phyloP scores from a whole-genome alignment of 2,797 vertebrate species.

The Anableps anableps region DNA sequence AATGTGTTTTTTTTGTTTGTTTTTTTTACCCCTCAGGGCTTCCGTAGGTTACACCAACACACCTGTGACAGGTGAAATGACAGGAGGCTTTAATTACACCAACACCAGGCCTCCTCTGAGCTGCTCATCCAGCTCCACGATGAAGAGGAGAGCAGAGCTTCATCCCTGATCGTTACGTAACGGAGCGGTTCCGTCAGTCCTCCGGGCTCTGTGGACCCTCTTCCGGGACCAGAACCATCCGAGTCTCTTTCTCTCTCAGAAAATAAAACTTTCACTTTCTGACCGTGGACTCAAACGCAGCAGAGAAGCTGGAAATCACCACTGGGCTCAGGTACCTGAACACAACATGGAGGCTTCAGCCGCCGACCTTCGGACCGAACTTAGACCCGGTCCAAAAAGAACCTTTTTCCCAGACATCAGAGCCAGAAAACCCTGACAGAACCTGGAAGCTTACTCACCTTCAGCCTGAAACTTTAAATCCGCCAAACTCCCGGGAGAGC shows the following conservation, averaged over 20 bases:
- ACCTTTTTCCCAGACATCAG: fast-evolving
- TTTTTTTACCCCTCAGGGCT: neutral
- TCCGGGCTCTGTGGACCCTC: neutral
- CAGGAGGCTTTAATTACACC: constrained; percentile 16
- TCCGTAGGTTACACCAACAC: constrained; percentile 6
- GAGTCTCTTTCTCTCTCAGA: neutral
- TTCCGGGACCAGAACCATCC: neutral
- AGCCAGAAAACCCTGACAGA: neutral
- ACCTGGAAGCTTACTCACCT: neutral
- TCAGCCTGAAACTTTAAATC: constrained; percentile 4
- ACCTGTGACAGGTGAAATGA: constrained; percentile 34
- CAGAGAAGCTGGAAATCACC: constrained; percentile 1
- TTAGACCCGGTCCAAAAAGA: neutral
- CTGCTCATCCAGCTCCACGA: neutral
- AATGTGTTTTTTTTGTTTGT: neutral
- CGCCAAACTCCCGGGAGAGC: neutral
- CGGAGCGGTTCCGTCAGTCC: neutral
- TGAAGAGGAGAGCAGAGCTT: neutral
- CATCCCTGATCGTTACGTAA: neutral
- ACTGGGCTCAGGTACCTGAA: constrained; percentile 16
- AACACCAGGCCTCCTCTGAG: neutral
- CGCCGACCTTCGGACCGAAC: constrained; percentile 43
- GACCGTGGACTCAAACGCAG: neutral
- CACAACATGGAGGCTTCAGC: constrained; percentile 22
- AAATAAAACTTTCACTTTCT: neutral